Conservation (phyloP, 92 coral and sea anemone genomes). For the Palythoa heliodiscus region DNA sequence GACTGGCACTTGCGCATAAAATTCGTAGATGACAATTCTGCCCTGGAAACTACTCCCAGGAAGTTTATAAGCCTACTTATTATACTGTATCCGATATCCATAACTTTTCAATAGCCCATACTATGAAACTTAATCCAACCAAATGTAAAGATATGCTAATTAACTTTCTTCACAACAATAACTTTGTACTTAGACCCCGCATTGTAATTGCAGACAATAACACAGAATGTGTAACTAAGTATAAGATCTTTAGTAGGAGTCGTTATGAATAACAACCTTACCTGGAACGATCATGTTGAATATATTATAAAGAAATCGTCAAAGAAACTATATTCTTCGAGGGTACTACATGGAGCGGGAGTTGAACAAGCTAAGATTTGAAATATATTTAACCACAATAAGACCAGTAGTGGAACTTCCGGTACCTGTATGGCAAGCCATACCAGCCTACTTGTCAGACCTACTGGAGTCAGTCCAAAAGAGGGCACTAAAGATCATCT, state of each 20-base stretch:
- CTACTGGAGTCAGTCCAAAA: too few relatives aligned
- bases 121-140: constrained; percentile 48
- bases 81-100: constrained; percentile 42
- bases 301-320: background rate
- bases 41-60: constrained; percentile 40
- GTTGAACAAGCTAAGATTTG: too few relatives aligned
- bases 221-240: constrained; percentile 29
- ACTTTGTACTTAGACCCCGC: constrained; percentile 26
- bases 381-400: too few relatives aligned
- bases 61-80: constrained; percentile 46
- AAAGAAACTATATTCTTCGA: background rate
- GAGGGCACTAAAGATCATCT: too few relatives aligned
- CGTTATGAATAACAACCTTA: too few relatives aligned
- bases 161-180: constrained; percentile 32
- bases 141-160: constrained; percentile 51
- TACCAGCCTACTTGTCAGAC: too few relatives aligned
- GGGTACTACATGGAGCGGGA: background rate
- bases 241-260: too few relatives aligned
- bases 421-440: too few relatives aligned
- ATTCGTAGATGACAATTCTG: background rate
- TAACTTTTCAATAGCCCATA: constrained; percentile 41
- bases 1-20: background rate
- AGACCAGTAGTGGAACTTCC: too few relatives aligned
- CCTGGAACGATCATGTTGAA: too few relatives aligned
- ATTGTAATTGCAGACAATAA: constrained; percentile 35